These are phyloP conservation scores for Drosophila mayaguana DNA, from an alignment of 2,888 invertebrate species.

Conservation along the genomic window DNA sequence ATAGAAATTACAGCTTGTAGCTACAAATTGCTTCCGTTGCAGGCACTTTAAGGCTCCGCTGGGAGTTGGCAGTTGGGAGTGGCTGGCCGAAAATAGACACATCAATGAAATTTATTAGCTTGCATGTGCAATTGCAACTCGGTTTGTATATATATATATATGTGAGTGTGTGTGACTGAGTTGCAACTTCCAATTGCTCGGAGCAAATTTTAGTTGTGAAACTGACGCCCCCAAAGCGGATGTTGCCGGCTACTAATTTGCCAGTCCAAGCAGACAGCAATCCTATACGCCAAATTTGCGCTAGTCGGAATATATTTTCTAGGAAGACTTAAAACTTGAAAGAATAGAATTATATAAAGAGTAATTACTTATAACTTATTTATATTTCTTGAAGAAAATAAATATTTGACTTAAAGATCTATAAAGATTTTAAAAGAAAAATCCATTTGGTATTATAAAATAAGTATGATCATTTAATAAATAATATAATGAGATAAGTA, in stretches of 20 bases:
- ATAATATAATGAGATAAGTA: too few species aligned
- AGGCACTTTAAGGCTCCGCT: conserved; percentile 61
- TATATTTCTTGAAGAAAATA: too few species aligned
- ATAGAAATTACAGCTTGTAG: conserved; percentile 79
- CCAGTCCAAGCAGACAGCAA: conserved; percentile 42
- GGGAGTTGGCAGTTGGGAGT: neutral
- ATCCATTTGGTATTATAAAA: too few species aligned
- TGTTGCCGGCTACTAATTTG: conserved; percentile 74
- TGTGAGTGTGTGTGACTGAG: conserved; percentile 44
- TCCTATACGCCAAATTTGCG: neutral
- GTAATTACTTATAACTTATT: too few species aligned
- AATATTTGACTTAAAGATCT: too few species aligned
- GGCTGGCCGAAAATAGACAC: conserved; percentile 80
- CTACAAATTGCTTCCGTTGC: conserved; percentile 83
- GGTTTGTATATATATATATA: conserved; percentile 9
- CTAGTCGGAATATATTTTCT: neutral
- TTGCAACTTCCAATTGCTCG: conserved; percentile 60
- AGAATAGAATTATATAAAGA: neutral
- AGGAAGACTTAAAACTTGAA: too few species aligned
- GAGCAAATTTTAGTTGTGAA: conserved; percentile 46
- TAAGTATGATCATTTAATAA: too few species aligned
- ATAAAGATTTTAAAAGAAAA: too few species aligned
- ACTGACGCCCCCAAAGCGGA: conserved; percentile 59
- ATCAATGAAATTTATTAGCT: conserved; percentile 83
- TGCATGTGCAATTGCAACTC: conserved; percentile 80